A percentile compares a stretch with the other conserved stretches of the same genome.
These are phyloP conservation scores for Pollicipes pollicipes DNA, from an alignment of 1,140 invertebrate species.

Conservation along the genomic window DNA sequence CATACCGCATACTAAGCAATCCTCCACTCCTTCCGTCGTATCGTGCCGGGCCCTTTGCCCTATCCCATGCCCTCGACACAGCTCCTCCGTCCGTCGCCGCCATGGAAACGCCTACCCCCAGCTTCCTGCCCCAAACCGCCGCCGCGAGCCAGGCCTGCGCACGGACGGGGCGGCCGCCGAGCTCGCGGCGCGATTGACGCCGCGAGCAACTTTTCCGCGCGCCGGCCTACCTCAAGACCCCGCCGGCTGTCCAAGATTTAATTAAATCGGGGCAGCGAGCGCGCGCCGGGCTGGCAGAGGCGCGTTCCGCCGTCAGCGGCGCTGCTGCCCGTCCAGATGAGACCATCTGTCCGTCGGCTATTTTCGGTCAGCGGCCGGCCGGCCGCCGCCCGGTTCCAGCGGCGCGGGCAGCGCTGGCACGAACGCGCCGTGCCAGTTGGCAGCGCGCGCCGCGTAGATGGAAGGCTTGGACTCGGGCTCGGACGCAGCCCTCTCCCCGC, in stretches of 20 bases:
- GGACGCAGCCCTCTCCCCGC: too few species aligned
- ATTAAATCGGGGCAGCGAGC: not conserved
- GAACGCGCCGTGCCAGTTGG: not conserved
- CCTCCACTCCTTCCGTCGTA: not conserved
- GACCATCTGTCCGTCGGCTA: not conserved
- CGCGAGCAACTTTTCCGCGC: not conserved
- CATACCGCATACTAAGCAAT: too few species aligned
- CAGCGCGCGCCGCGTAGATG: not conserved
- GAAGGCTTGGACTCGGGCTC: not conserved
- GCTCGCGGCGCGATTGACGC: not conserved
- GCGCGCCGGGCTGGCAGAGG: too few species aligned
- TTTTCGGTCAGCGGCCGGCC: not conserved
- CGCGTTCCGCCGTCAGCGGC: not conserved
- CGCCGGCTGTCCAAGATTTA: not conserved
- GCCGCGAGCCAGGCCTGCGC: not conserved
- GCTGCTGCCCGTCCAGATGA: not conserved
- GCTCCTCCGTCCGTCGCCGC: not conserved
- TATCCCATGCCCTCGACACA: not conserved
- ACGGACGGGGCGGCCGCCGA: too few species aligned
- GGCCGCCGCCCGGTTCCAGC: not conserved
- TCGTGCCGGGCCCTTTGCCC: not conserved
- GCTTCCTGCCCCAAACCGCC: not conserved
- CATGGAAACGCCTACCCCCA: not conserved
- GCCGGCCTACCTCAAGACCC: not conserved
- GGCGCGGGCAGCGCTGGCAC: too few species aligned